A percentile compares a stretch with the other conserved stretches of the same genome.
phyloP scores from a whole-genome alignment of 2,888 invertebrate species.

The Choristoneura rosaceana region DNA sequence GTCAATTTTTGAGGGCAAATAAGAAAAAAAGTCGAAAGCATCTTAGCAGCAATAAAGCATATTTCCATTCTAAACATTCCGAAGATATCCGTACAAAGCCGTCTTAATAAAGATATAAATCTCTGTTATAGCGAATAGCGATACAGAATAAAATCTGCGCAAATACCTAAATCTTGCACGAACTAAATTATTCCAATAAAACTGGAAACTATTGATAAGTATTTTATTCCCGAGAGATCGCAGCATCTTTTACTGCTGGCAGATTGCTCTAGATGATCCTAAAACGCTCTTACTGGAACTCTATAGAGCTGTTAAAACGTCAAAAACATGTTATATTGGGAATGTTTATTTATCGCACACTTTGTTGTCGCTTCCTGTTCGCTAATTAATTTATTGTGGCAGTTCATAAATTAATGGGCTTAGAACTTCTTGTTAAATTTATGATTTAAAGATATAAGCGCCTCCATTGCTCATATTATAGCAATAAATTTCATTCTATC shows the following conservation, averaged over 20 bases:
- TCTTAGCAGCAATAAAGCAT: background rate
- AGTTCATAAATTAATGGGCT: constrained; percentile 73
- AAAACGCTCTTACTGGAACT: constrained; percentile 66
- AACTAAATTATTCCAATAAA: constrained; percentile 67
- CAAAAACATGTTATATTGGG: constrained; percentile 63
- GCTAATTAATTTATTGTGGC: constrained; percentile 79
- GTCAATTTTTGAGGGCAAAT: too few species aligned
- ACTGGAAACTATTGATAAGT: constrained; percentile 80
- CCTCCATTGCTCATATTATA: constrained; percentile 28
- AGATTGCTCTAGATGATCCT: constrained; percentile 71
- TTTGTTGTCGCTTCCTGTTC: constrained; percentile 74
- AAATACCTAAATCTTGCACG: constrained; percentile 50
- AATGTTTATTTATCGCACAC: constrained; percentile 75
- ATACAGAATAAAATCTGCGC: constrained; percentile 47
- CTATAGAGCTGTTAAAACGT: constrained; percentile 69
- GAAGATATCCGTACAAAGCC: background rate
- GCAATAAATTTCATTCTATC: constrained; percentile 28
- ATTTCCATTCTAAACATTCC: background rate
- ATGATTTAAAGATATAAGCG: constrained; percentile 44
- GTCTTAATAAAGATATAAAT: constrained; percentile 8
- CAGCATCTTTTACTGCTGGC: constrained; percentile 74
- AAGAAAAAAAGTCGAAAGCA: too few species aligned
- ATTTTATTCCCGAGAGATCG: constrained; percentile 73
- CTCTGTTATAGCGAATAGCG: background rate
- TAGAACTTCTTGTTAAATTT: constrained; percentile 69